Conservation (phyloP, 2,797 vertebrate species). For the Syngnathus acus region DNA sequence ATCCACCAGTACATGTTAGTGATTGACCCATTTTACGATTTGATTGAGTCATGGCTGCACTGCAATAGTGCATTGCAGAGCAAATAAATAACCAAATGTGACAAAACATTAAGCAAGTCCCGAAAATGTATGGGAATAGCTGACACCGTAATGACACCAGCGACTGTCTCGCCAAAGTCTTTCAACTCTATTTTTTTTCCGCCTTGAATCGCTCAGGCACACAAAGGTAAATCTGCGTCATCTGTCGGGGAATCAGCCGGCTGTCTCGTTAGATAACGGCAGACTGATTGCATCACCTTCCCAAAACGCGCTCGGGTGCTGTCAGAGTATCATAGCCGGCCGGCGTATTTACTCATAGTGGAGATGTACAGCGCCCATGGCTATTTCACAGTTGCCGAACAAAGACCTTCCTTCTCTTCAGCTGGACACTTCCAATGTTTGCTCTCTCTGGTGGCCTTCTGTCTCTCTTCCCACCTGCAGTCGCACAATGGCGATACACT, state of each 20-base stretch:
- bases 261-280: slow-evolving; percentile 8
- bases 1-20: background rate
- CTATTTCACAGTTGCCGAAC: slow-evolving; percentile 6
- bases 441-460: slow-evolving; percentile 35
- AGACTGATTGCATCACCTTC: slow-evolving; percentile 6
- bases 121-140: background rate
- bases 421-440: slow-evolving; percentile 29
- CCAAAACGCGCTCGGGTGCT: background rate
- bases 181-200: background rate
- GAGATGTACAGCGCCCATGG: background rate
- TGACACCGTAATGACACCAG: background rate
- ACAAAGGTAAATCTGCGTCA: slow-evolving; percentile 14
- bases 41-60: background rate
- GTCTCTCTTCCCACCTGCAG: slow-evolving; percentile 12
- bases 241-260: slow-evolving; percentile 17
- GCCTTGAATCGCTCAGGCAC: slow-evolving; percentile 3
- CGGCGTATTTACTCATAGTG: background rate
- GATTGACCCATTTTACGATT: background rate
- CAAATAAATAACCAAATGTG: slow-evolving; percentile 21
- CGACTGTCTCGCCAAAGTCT: too few species aligned
- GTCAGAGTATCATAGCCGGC: background rate
- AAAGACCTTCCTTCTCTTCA: slow-evolving; percentile 20
- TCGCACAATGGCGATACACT: background rate
- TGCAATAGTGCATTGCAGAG: background rate
- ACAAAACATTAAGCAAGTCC: slow-evolving; percentile 19